Percentiles rank a stretch among this genome's conserved stretches.
These are phyloP conservation scores for Carettochelys insculpta DNA, from an alignment of 2,113 vertebrate species.

Conservation along the genomic window DNA sequence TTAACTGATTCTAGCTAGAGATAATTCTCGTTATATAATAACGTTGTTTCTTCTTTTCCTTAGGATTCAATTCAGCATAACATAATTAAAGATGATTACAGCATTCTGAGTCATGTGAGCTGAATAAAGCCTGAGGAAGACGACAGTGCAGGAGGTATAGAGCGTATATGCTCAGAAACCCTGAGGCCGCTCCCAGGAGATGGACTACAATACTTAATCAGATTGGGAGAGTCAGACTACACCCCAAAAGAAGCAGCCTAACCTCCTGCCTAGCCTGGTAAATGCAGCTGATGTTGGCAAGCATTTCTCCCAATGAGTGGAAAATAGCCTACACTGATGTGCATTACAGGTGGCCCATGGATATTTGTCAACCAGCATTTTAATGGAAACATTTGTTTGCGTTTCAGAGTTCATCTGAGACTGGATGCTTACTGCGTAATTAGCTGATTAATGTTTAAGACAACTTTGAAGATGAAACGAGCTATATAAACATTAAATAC, in stretches of 20 bases:
- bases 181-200: neutral
- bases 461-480: neutral
- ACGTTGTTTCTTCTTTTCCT: neutral
- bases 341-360: neutral
- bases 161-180: neutral
- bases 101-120: accelerated
- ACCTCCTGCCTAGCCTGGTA: neutral
- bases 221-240: neutral
- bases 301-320: neutral
- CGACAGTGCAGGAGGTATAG: neutral
- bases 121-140: neutral
- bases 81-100: neutral
- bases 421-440: neutral
- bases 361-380: neutral
- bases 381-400: neutral
- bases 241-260: neutral
- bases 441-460: neutral
- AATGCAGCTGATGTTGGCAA: neutral
- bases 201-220: neutral
- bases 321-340: neutral
- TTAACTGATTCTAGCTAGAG: neutral
- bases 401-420: neutral
- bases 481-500: neutral
- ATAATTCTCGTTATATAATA: neutral
- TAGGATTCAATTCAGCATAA: neutral